phyloP scores from a whole-genome alignment of 2,113 vertebrate species.

The Emydura subglobosa region DNA sequence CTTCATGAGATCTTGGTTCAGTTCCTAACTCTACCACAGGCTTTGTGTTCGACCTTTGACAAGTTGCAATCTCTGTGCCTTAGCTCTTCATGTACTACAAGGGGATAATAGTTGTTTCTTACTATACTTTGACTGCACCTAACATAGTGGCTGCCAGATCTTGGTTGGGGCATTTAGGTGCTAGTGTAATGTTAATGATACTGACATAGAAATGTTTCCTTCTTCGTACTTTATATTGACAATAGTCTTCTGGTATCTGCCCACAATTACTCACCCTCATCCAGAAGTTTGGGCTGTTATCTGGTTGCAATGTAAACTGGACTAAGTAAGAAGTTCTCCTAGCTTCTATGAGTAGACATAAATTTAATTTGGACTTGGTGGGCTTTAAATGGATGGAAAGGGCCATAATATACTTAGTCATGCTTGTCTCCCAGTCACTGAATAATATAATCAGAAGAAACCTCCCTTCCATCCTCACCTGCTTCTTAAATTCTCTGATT shows the following conservation, averaged over 20 bases:
- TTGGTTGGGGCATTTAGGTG: conserved; percentile 74
- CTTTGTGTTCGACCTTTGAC: not conserved
- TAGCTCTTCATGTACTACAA: conserved; percentile 57
- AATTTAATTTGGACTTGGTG: conserved; percentile 63
- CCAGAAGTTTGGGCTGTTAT: conserved; percentile 60
- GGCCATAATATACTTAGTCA: conserved; percentile 63
- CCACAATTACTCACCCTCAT: conserved; percentile 66
- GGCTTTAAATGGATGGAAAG: conserved; percentile 55
- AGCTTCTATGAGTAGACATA: not conserved
- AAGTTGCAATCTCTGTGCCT: conserved; percentile 36
- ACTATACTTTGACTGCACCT: conserved; percentile 61
- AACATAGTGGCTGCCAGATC: conserved; percentile 62
- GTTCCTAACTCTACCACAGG: fast-evolving
- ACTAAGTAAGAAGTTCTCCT: not conserved
- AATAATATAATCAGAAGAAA: conserved; percentile 26
- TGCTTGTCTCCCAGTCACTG: conserved; percentile 63
- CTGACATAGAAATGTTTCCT: conserved; percentile 69
- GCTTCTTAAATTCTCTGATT: not conserved
- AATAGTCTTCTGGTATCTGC: conserved; percentile 33
- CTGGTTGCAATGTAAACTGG: conserved; percentile 53
- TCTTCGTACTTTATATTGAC: conserved; percentile 58
- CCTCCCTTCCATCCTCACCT: conserved; percentile 53
- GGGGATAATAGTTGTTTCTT: conserved; percentile 70
- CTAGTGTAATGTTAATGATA: conserved; percentile 76
- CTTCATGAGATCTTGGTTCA: not conserved